Evolutionary conservation across 1,140 invertebrate species (phyloP).

Genomic region (Linepithema humile): DNA sequence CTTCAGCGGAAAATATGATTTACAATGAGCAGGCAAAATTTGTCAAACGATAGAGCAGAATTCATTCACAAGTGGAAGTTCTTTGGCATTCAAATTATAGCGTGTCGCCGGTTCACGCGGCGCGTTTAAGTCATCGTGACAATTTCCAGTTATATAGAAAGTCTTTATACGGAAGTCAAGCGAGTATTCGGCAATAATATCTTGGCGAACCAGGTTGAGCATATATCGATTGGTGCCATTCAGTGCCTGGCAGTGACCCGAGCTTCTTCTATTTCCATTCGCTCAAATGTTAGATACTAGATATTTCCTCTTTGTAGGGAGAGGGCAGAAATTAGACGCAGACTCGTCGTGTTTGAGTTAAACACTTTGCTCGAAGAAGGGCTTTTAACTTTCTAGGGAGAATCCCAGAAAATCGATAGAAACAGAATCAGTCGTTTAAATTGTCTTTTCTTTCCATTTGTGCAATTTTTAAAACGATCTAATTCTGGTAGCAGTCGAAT

Average conservation of each 20-base stretch:
- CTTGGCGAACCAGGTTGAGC: constrained; percentile 43
- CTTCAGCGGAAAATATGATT: neutral
- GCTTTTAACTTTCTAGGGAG: neutral
- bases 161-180: constrained; percentile 32
- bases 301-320: constrained; percentile 8
- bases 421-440: neutral
- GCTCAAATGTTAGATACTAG: constrained; percentile 22
- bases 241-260: constrained; percentile 77
- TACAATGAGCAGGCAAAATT: constrained; percentile 3
- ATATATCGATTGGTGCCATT: constrained; percentile 81
- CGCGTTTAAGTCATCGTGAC: constrained; percentile 7
- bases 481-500: too few species aligned
- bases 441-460: neutral
- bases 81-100: neutral
- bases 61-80: neutral
- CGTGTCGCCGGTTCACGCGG: neutral
- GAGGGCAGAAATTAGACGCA: constrained; percentile 7
- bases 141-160: neutral
- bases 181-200: constrained; percentile 35
- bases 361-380: neutral
- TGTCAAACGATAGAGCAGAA: neutral
- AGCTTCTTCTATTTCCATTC: constrained; percentile 68
- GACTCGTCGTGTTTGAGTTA: neutral
- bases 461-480: neutral
- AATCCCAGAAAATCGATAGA: neutral